Base-by-base conservation (phyloP, 2,113 vertebrate genomes). In the Serilophus lunatus region DNA sequence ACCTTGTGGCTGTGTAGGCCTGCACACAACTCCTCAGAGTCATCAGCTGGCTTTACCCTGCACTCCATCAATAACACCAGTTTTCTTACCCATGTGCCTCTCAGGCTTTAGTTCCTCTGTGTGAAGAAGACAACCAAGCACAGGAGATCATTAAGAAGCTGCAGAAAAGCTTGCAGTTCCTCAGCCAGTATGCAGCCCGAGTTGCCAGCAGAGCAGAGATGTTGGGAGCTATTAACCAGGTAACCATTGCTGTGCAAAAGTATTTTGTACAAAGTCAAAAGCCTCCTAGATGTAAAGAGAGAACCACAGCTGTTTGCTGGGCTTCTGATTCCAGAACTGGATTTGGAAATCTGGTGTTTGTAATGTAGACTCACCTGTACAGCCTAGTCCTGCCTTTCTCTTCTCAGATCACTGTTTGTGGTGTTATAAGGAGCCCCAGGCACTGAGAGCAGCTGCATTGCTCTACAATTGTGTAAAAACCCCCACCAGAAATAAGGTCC, bases 181-280 rank as follows among this genome's bases (percentile, higher is more conserved):
- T 99, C 18, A 97, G 97, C 70, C 99, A 99, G 95, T 99, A 99
- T 1, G 98, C 99, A 72, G 97, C 95, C 26, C 97, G 99, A 33
- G 98, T 99, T 0, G 99, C 99, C 91, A 99, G 98, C 80, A 98
- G 98, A 91, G 99, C 99, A 7, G 99, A 99, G 97, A 99, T 99
- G 99, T 72, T 99, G 51, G 99, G 99, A 70, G 98, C 99, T 56
- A 99, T 99, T 92, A 99, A 99, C 75, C 99, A 99, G 98, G 99
- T 99, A 97, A 96, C 19, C 2, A 0, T 44, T 86, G 15, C 35
- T 24, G 33, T 4, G 5, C 47, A 12, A 44, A 59, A 16, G 6
- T 31, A 6, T 35, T 47, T 44, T 22, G 10, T 40, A 44, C 18
- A 13, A 33, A 56, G 36, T 12, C 44, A 31, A 49, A 82, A 60